These are phyloP conservation scores for Actenoides lindsayi DNA, from an alignment of 2,113 vertebrate species.

Conservation along the genomic window DNA sequence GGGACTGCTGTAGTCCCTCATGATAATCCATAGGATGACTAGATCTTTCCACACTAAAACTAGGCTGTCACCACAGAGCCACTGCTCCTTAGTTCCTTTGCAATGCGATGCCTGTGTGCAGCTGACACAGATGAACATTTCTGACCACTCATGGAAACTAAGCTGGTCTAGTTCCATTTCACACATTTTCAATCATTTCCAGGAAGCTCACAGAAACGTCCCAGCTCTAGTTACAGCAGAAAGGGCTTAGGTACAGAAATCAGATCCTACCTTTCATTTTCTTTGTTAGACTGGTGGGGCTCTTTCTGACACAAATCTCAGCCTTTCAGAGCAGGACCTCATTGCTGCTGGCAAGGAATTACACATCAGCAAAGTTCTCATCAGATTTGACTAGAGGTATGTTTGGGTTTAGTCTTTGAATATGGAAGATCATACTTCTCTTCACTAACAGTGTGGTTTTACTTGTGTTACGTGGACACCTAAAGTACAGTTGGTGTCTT, in stretches of 20 bases:
- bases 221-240: neutral
- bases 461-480: slow-evolving; percentile 4
- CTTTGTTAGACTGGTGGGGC: neutral
- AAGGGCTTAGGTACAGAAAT: neutral
- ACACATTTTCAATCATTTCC: neutral
- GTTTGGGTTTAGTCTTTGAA: slow-evolving; percentile 5
- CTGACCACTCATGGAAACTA: neutral
- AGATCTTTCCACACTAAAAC: neutral
- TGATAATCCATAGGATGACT: neutral
- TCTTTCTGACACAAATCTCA: slow-evolving; percentile 1
- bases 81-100: neutral
- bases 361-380: neutral
- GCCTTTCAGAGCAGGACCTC: neutral
- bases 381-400: neutral
- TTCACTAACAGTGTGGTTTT: neutral
- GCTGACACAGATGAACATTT: neutral
- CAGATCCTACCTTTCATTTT: neutral
- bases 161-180: neutral
- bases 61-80: neutral
- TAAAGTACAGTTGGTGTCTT: neutral
- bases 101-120: neutral
- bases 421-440: neutral
- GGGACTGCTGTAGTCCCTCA: neutral
- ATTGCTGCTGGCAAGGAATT: neutral
- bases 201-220: neutral